Percentiles rank a stretch among this genome's conserved stretches.
These are phyloP conservation scores for Zaprionus obscuricornis DNA, from an alignment of 2,888 invertebrate species.

Conservation along the genomic window DNA sequence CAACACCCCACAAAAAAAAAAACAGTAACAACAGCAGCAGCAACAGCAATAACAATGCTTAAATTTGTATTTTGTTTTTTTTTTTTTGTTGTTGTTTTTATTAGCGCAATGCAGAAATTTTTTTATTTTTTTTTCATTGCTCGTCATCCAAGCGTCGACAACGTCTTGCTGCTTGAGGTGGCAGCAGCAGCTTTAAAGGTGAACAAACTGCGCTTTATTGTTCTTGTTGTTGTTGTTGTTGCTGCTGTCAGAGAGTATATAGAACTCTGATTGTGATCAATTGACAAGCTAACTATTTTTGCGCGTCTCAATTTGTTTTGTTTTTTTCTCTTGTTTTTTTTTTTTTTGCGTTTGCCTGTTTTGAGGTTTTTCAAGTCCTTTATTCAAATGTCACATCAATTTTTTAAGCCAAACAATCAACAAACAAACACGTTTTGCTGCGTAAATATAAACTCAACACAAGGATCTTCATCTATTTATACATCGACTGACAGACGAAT, in stretches of 20 bases:
- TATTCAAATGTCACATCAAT: slow-evolving; percentile 65
- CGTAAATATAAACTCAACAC: slow-evolving; percentile 29
- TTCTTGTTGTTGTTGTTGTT: slow-evolving; percentile 25
- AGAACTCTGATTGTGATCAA: slow-evolving; percentile 49
- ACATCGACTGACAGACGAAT: too few species aligned
- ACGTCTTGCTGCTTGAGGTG: slow-evolving; percentile 55
- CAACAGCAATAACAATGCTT: slow-evolving; percentile 51
- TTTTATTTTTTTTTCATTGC: slow-evolving; percentile 56
- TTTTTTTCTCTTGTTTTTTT: slow-evolving; percentile 9
- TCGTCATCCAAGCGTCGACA: slow-evolving; percentile 30
- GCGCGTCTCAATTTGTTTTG: slow-evolving; percentile 59
- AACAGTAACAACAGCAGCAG: slow-evolving; percentile 19
- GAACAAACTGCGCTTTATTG: slow-evolving; percentile 56
- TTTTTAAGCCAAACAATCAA: slow-evolving; percentile 27
- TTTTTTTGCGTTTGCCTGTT: slow-evolving; percentile 41
- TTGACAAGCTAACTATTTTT: slow-evolving; percentile 45
- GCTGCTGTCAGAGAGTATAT: background rate
- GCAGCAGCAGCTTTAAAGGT: slow-evolving; percentile 52
- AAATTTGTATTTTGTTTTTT: slow-evolving; percentile 54
- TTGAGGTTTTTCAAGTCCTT: slow-evolving; percentile 65
- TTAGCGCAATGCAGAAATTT: slow-evolving; percentile 52
- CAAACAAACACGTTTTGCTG: slow-evolving; percentile 13
- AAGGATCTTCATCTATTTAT: too few species aligned
- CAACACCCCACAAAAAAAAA: slow-evolving; percentile 23
- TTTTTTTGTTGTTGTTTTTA: slow-evolving; percentile 43